phyloP scores from a whole-genome alignment of 1,140 invertebrate genomes.

The Armadillidium nasatum region DNA sequence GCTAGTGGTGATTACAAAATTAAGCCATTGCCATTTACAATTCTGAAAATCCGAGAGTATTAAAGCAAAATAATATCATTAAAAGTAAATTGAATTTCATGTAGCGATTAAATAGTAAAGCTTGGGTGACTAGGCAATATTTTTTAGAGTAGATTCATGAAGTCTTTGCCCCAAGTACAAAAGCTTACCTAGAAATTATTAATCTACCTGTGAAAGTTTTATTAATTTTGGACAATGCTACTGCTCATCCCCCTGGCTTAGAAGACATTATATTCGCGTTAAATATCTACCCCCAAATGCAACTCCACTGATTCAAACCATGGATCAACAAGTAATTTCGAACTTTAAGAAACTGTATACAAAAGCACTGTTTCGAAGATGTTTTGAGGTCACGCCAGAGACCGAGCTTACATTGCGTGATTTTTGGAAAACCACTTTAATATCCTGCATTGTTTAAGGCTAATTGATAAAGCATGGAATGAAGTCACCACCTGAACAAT shows the following conservation, averaged over 20 bases:
- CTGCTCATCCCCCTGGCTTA: not conserved
- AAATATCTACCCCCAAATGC: conserved; percentile 14
- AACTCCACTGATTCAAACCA: not conserved
- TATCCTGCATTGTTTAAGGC: conserved; percentile 3
- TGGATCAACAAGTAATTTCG: conserved; percentile 20
- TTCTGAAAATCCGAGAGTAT: conserved; percentile 30
- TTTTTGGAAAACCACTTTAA: conserved; percentile 21
- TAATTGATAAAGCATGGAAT: conserved; percentile 18
- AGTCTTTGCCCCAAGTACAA: not conserved
- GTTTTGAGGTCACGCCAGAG: not conserved
- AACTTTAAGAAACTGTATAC: conserved; percentile 25
- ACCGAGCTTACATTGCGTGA: not conserved
- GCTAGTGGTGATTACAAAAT: conserved; percentile 49
- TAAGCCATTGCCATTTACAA: conserved; percentile 52
- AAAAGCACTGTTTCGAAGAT: conserved; percentile 13
- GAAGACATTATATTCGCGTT: not conserved
- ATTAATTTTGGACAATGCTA: conserved; percentile 10
- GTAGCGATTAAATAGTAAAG: conserved; percentile 29
- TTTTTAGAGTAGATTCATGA: not conserved
- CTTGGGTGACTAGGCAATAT: conserved; percentile 26
- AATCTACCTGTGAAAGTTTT: conserved; percentile 6
- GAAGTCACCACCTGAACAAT: not conserved
- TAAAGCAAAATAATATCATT: not conserved
- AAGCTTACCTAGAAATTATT: not conserved
- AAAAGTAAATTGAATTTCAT: not conserved